These are phyloP conservation scores for Platycheirus albimanus DNA, from an alignment of 2,888 invertebrate genomes.

Conservation along the genomic window DNA sequence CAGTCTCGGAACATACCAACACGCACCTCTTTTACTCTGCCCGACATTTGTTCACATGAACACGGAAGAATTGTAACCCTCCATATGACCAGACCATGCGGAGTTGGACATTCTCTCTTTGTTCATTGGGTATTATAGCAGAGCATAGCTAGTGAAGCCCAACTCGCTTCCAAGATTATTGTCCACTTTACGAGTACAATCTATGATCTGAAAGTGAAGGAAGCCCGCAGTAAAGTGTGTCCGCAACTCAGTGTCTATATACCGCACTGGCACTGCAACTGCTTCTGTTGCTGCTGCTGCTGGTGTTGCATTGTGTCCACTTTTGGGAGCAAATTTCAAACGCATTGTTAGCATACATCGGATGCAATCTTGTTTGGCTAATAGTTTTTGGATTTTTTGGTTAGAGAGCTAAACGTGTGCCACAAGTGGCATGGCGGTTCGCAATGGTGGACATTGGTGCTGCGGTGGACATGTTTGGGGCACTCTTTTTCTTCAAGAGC, in stretches of 20 bases:
- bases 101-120: constrained; percentile 26
- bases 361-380: constrained; percentile 70
- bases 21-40: constrained; percentile 47
- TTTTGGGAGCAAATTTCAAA: constrained; percentile 68
- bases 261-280: constrained; percentile 20
- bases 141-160: constrained; percentile 9
- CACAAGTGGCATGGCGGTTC: constrained; percentile 43
- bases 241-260: constrained; percentile 24
- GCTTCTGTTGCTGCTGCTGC: constrained; percentile 1
- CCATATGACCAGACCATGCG: background rate
- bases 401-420: constrained; percentile 59
- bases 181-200: constrained; percentile 64
- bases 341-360: constrained; percentile 74
- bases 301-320: constrained; percentile 67
- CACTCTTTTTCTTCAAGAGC: constrained; percentile 9
- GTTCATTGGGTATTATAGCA: background rate
- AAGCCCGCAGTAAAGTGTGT: constrained; percentile 32
- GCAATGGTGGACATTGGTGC: no score
- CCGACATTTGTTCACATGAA: constrained; percentile 57
- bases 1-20: constrained; percentile 30
- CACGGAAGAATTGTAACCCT: constrained; percentile 63
- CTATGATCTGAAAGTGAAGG: constrained; percentile 65
- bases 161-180: constrained; percentile 49
- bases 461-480: constrained; percentile 37
- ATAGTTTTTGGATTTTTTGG: constrained; percentile 63